Evolutionary conservation across 2,797 vertebrate species (phyloP).

Genomic region (Cynodonichthys magdalenae): DNA sequence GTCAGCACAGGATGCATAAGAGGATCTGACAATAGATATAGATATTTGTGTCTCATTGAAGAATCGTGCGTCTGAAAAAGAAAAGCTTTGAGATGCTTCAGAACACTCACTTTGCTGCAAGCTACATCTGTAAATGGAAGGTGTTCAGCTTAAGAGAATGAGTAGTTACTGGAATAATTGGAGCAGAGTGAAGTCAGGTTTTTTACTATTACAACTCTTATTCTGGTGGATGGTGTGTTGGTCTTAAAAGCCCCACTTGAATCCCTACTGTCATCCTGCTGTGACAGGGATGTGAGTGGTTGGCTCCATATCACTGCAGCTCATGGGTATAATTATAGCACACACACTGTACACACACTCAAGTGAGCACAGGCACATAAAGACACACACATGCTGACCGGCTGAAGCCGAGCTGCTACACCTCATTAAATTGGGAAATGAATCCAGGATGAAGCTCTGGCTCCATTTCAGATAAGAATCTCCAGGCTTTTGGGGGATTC

Average conservation of each 20-base stretch:
- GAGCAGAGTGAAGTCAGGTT: neutral
- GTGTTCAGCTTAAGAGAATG: conserved; percentile 9
- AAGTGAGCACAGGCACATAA: conserved; percentile 25
- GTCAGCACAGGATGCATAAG: conserved; percentile 50
- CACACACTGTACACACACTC: conserved; percentile 24
- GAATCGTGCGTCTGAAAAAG: conserved; percentile 18
- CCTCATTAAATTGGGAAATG: conserved; percentile 80
- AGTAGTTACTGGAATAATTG: conserved; percentile 1
- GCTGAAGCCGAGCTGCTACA: conserved; percentile 61
- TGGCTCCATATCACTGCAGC: conserved; percentile 45
- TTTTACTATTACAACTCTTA: conserved; percentile 14
- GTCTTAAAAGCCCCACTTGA: conserved; percentile 40
- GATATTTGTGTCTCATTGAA: conserved; percentile 27
- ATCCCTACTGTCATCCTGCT: conserved; percentile 33
- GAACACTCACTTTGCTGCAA: conserved; percentile 12
- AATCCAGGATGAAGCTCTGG: conserved; percentile 67
- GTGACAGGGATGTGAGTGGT: conserved; percentile 42
- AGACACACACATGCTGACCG: conserved; percentile 47
- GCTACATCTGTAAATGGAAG: neutral
- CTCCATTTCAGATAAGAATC: conserved; percentile 69
- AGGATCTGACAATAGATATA: conserved; percentile 25
- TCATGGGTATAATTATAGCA: conserved; percentile 58
- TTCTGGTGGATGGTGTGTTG: conserved; percentile 2
- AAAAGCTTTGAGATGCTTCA: conserved; percentile 5
- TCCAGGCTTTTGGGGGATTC: conserved; percentile 51